These are phyloP conservation scores for Oxyruncus cristatus DNA, from an alignment of 2,113 vertebrate species.

Conservation along the genomic window DNA sequence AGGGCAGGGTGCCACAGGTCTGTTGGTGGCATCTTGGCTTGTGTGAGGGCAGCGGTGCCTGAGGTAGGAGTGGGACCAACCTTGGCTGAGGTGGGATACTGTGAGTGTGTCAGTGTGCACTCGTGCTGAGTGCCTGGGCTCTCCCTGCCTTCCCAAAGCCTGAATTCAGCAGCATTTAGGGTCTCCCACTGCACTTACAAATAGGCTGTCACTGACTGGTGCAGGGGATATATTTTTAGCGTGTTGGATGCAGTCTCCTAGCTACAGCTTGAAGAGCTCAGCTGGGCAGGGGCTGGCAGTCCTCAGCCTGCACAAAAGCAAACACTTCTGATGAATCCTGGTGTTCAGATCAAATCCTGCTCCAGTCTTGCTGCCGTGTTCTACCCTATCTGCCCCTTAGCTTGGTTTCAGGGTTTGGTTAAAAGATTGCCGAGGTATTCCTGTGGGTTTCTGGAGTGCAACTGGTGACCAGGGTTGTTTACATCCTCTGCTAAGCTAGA, in stretches of 20 bases:
- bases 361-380: background rate
- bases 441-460: background rate
- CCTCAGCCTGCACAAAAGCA: constrained; percentile 1
- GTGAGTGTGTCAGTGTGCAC: fast-evolving
- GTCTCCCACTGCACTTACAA: background rate
- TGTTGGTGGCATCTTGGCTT: fast-evolving
- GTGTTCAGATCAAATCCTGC: background rate
- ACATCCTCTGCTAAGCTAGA: background rate
- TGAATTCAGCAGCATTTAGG: background rate
- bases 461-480: background rate
- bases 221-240: constrained; percentile 15
- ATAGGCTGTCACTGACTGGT: background rate
- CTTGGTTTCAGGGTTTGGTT: background rate
- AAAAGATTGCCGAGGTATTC: background rate
- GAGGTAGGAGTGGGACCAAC: fast-evolving
- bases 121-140: background rate
- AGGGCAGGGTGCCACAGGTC: fast-evolving
- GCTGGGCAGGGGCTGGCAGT: constrained; percentile 31
- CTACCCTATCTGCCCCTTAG: background rate
- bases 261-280: constrained; percentile 28
- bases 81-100: fast-evolving
- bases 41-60: fast-evolving
- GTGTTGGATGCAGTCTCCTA: constrained; percentile 34
- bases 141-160: background rate
- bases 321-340: background rate